These are phyloP conservation scores for Drosophila dunni DNA, from an alignment of 1,140 invertebrate species.

Conservation along the genomic window DNA sequence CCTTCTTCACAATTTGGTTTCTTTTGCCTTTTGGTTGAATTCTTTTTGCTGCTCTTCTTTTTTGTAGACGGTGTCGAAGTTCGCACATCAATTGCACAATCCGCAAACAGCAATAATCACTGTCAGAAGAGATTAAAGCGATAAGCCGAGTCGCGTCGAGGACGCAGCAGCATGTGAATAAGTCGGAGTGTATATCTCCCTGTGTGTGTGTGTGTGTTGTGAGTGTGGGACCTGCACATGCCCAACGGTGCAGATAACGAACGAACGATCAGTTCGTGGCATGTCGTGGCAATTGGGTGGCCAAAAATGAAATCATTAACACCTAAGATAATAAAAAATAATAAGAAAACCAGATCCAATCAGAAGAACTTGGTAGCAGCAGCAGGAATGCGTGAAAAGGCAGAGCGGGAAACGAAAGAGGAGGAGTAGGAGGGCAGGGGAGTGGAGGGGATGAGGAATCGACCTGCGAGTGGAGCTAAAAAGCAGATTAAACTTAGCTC, in stretches of 20 bases:
- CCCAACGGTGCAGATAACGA: slow-evolving; percentile 40
- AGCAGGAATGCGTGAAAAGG: slow-evolving; percentile 57
- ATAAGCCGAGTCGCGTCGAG: slow-evolving; percentile 66
- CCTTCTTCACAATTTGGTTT: neutral
- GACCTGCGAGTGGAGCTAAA: too few species aligned
- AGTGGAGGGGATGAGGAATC: neutral
- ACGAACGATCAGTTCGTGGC: slow-evolving; percentile 25
- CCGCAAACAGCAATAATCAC: slow-evolving; percentile 83
- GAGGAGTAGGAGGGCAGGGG: neutral
- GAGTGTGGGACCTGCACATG: slow-evolving; percentile 42
- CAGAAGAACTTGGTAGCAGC: slow-evolving; percentile 30
- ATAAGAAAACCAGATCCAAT: slow-evolving; percentile 23
- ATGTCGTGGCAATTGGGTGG: slow-evolving; percentile 77
- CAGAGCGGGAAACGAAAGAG: neutral
- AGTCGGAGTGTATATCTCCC: neutral
- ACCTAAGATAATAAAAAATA: slow-evolving; percentile 76
- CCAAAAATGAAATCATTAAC: slow-evolving; percentile 84
- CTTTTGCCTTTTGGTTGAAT: neutral
- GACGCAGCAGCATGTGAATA: slow-evolving; percentile 39
- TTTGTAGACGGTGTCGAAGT: slow-evolving; percentile 68
- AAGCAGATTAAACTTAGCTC: neutral
- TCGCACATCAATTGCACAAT: slow-evolving; percentile 83
- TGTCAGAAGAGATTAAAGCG: slow-evolving; percentile 82
- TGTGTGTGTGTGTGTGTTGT: neutral
- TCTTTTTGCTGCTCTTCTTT: slow-evolving; percentile 10